Conservation (phyloP, 2,113 vertebrate genomes). For the Semnornis frantzii region DNA sequence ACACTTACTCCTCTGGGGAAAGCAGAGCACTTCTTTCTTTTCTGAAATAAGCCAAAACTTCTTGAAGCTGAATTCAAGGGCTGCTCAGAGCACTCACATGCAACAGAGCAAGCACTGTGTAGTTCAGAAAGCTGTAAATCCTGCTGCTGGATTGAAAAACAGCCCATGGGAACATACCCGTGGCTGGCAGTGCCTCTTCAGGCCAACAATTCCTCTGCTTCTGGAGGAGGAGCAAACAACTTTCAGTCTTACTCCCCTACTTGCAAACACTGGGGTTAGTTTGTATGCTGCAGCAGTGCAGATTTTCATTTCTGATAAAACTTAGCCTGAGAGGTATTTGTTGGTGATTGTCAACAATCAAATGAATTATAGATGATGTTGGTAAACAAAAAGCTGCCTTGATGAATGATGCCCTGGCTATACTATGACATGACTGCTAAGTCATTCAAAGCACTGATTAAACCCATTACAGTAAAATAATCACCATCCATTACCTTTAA, state of each 20-base stretch:
- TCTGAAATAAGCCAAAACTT: not conserved
- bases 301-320: conserved; percentile 77
- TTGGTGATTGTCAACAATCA: conserved; percentile 81
- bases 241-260: not conserved
- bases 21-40: not conserved
- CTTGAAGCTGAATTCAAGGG: not conserved
- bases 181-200: not conserved
- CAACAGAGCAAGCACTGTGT: not conserved
- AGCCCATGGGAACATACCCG: not conserved
- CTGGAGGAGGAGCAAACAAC: not conserved
- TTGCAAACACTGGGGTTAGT: not conserved
- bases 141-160: not conserved
- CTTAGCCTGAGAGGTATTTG: conserved; percentile 74
- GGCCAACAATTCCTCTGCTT: not conserved
- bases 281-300: conserved; percentile 48
- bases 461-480: conserved; percentile 85
- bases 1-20: not conserved
- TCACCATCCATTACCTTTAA: conserved; percentile 86
- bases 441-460: conserved; percentile 84
- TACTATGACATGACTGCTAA: conserved; percentile 79
- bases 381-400: conserved; percentile 79
- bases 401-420: conserved; percentile 78
- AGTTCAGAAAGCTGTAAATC: conserved; percentile 10
- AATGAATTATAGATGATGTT: conserved; percentile 84
- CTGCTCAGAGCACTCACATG: not conserved